Evolutionary conservation across 2,888 invertebrate species (phyloP).

Genomic region (Pyralis farinalis): DNA sequence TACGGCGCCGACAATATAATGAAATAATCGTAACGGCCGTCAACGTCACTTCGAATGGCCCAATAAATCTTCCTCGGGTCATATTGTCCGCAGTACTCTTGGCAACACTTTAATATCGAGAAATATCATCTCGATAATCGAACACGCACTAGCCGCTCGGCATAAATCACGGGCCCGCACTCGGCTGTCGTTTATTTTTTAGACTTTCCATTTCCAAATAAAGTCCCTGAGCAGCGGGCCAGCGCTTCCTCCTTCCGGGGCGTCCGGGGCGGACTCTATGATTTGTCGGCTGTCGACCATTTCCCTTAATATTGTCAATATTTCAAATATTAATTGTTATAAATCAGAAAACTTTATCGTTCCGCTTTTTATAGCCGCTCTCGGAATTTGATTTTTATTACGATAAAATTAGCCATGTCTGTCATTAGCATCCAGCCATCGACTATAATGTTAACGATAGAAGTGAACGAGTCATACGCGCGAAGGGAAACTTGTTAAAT

Average conservation of each 20-base stretch:
- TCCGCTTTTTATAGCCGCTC: conserved; percentile 55
- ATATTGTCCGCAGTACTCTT: conserved; percentile 78
- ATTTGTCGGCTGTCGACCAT: conserved; percentile 77
- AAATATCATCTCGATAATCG: conserved; percentile 80
- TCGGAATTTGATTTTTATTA: conserved; percentile 66
- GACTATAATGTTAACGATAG: conserved; percentile 34
- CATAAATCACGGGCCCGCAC: conserved; percentile 74
- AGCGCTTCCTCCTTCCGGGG: conserved; percentile 78
- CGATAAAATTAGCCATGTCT: conserved; percentile 50
- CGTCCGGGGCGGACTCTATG: conserved; percentile 54
- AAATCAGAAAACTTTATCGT: conserved; percentile 72
- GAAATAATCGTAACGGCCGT: conserved; percentile 79
- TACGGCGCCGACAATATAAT: conserved; percentile 79
- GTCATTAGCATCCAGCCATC: conserved; percentile 30
- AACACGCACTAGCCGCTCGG: conserved; percentile 65
- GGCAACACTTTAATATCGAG: conserved; percentile 81
- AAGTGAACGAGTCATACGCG: conserved; percentile 52
- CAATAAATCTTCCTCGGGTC: conserved; percentile 79
- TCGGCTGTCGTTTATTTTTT: conserved; percentile 75
- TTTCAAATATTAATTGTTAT: conserved; percentile 81
- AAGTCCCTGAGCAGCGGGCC: conserved; percentile 76
- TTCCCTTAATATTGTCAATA: conserved; percentile 80
- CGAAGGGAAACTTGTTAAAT: conserved; percentile 69
- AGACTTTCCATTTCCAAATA: conserved; percentile 81
- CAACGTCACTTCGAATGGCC: conserved; percentile 73